These are phyloP conservation scores for Drusus annulatus DNA, from an alignment of 1,140 invertebrate species.

Conservation along the genomic window DNA sequence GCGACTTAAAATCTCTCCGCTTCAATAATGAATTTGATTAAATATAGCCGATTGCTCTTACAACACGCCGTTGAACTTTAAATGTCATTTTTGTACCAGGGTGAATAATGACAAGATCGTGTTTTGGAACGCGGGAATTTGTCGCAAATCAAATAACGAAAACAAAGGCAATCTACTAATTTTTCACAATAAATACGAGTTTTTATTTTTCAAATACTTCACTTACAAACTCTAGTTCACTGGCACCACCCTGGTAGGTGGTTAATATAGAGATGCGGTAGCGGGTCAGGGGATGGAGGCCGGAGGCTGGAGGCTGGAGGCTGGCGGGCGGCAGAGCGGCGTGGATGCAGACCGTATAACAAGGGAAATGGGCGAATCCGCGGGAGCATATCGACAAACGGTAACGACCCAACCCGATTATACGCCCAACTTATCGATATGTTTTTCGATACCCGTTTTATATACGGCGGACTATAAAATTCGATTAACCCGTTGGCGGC, in stretches of 20 bases:
- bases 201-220: no score
- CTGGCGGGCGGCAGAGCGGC: not conserved
- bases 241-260: not conserved
- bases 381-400: constrained; percentile 22
- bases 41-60: no score
- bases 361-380: constrained; percentile 1
- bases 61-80: no score
- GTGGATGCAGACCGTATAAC: constrained; percentile 15
- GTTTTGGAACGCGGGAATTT: no score
- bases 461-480: constrained; percentile 28
- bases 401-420: constrained; percentile 20
- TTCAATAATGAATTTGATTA: no score
- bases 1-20: no score
- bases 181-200: no score
- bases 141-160: no score
- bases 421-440: constrained; percentile 26
- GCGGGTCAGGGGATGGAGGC: not conserved
- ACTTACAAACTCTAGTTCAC: no score
- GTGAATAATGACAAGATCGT: no score
- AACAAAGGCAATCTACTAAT: no score
- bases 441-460: constrained; percentile 9
- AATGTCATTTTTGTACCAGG: no score
- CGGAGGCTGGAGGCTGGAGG: not conserved
- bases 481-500: not conserved
- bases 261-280: not conserved